Base-by-base conservation (phyloP, 92 coral and sea anemone species). In the Chrysogorgia sp. region DNA sequence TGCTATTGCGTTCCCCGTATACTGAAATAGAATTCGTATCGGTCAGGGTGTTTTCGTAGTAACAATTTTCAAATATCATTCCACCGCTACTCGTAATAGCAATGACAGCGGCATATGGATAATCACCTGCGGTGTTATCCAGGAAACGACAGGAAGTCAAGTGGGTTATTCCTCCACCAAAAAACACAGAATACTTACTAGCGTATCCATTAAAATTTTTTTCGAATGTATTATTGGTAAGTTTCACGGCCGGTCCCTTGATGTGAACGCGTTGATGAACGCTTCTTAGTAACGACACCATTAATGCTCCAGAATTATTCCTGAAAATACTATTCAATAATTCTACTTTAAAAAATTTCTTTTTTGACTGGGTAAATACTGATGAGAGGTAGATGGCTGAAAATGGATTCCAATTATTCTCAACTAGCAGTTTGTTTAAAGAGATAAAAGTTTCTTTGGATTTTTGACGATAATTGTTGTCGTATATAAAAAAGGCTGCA, bases 31-130 rank as follows among this genome's bases (percentile, higher is more conserved):
- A 15, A 0, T 7, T 10, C 21, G 2, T n/a, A 7, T 22, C n/a
- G 34, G 14, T 31, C 3, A 7, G 58, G 5, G 40, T 22, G 75
- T 68, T 68, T 68, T 68, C 75, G 32, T 24, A 68, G 21, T 68
- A 48, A n/a, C 59, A 65, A n/a, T 65, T 12, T n/a, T 22, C 5
- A n/a, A 65, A 65, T 17, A 14, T 65, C 19, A 40, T 33, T 12
- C 2, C 19, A 13, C 52, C 32, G 0, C 0, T 0, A 0, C 37
- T 30, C 0, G 52, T n/a, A 15, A 65, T 40, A 2, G 53, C 8
- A 28, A 65, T 53, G 10, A 65, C 72, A 7, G 29, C 72, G 3
- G 53, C 6, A 2, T n/a, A 17, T 2, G 72, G 72, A 17, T 10
- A 13, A 19, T 7, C 0, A 20, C 72, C 55, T 6, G 55, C 25